Percentiles rank a stretch among this genome's conserved stretches.
Evolutionary conservation across 2,113 vertebrate genomes (phyloP).

Genomic region (Sebastes fasciatus): DNA sequence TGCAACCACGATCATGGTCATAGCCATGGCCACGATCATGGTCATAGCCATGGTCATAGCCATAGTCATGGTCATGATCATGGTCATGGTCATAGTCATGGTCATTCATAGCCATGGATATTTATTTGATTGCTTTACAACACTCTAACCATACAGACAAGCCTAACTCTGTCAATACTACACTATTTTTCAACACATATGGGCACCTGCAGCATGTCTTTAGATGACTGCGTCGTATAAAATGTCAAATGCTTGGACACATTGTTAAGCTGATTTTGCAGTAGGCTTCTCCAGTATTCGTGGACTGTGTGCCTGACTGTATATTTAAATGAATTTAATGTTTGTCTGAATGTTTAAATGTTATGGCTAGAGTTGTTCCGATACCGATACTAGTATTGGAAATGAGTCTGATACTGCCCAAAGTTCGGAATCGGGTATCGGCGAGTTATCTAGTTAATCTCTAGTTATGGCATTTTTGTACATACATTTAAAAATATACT

Average conservation of each 20-base stretch:
- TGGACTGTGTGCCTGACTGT: background rate
- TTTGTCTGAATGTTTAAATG: background rate
- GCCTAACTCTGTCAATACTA: background rate
- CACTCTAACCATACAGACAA: background rate
- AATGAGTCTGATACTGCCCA: no score
- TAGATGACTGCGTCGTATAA: background rate
- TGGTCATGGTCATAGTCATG: background rate
- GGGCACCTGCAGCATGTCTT: background rate
- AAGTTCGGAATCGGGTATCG: no score
- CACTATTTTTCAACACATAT: background rate
- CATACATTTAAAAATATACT: background rate
- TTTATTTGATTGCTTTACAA: background rate
- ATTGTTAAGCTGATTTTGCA: background rate
- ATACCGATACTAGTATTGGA: no score
- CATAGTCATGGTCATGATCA: conserved; percentile 4
- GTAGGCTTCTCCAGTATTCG: background rate
- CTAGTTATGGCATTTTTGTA: background rate
- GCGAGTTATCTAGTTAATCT: no score
- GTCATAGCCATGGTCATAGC: background rate
- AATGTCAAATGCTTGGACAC: background rate
- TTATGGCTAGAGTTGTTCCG: background rate
- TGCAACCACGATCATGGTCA: conserved; percentile 27
- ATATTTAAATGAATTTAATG: background rate
- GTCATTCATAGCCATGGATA: conserved; percentile 7
- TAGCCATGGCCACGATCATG: background rate